Conservation (phyloP, 53 echinoderm and acorn worm species). For the Arbacia lixula region DNA sequence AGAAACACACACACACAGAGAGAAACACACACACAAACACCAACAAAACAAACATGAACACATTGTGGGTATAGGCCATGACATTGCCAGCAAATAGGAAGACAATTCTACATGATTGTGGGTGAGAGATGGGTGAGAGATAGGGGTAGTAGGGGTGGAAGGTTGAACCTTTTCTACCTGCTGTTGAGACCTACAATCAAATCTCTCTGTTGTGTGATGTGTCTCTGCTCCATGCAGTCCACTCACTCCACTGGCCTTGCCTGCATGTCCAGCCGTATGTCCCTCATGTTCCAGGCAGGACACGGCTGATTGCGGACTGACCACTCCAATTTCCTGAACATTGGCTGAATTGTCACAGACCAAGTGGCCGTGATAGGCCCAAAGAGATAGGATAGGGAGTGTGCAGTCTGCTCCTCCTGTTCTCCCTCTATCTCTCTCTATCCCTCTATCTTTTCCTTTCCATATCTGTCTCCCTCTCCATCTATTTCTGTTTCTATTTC, state of each 20-base stretch:
- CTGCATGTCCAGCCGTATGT: neutral
- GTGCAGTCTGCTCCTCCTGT: neutral
- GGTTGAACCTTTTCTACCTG: too few species aligned
- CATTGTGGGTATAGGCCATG: too few species aligned
- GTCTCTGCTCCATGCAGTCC: neutral
- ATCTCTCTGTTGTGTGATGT: neutral
- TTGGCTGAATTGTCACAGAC: neutral
- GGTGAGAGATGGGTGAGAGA: too few species aligned
- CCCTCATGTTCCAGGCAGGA: neutral
- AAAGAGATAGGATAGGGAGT: slow-evolving; percentile 24
- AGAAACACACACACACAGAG: too few species aligned
- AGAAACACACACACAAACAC: too few species aligned
- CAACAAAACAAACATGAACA: too few species aligned
- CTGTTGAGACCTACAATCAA: too few species aligned
- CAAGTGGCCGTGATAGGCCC: slow-evolving; percentile 1
- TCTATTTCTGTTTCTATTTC: too few species aligned
- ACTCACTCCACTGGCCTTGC: neutral
- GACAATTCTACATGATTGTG: too few species aligned
- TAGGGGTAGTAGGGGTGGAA: too few species aligned
- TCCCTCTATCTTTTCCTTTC: neutral
- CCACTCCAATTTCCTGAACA: slow-evolving; percentile 38
- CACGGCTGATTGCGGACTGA: slow-evolving; percentile 27
- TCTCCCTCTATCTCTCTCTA: neutral
- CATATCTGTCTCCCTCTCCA: neutral
- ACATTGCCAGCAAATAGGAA: too few species aligned